Conservation (phyloP, 2,797 vertebrate genomes). For the Molothrus ater region DNA sequence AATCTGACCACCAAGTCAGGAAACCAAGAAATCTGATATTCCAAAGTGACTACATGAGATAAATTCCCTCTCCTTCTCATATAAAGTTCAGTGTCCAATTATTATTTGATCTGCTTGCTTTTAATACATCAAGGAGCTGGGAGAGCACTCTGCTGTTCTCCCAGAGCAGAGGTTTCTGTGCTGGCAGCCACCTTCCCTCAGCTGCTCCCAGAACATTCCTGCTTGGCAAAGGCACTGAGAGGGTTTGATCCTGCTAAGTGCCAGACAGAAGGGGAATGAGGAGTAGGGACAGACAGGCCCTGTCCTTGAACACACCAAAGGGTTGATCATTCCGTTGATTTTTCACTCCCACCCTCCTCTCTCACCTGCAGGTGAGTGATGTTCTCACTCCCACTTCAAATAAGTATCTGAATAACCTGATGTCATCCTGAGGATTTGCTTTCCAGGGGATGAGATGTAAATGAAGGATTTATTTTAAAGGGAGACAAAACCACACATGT, state of each 20-base stretch:
- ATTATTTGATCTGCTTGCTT: background rate
- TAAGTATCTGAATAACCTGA: background rate
- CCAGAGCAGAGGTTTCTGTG: background rate
- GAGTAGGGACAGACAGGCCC: accelerated
- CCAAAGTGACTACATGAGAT: background rate
- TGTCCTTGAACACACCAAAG: background rate
- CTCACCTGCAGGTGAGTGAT: background rate
- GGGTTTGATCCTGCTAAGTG: background rate
- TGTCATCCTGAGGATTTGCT: background rate
- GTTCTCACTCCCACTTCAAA: background rate
- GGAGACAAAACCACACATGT: accelerated
- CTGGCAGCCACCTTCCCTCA: background rate
- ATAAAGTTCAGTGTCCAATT: background rate
- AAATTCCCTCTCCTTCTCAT: background rate
- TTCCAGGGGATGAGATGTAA: background rate
- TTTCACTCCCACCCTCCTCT: background rate
- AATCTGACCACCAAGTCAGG: background rate
- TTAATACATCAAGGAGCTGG: background rate
- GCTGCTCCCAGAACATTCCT: background rate
- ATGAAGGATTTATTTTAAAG: background rate
- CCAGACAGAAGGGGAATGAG: background rate
- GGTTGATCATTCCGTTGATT: background rate
- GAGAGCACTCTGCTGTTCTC: background rate
- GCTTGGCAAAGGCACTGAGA: background rate
- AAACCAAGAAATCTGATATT: background rate